phyloP scores from a whole-genome alignment of 1,140 invertebrate species.

The Lepeophtheirus salmonis region DNA sequence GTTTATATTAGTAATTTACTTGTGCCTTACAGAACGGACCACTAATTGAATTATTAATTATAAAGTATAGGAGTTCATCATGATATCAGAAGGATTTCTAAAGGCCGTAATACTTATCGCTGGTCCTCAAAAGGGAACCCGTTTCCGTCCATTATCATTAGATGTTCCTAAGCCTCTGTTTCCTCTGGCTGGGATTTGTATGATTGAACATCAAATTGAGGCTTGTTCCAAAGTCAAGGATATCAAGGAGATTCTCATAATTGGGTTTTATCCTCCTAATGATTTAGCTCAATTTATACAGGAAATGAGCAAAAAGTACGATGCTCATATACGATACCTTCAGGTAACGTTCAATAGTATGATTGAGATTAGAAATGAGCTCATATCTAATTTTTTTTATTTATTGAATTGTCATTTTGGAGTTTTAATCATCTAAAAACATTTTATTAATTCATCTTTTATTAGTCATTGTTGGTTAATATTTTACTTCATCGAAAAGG shows the following conservation, averaged over 20 bases:
- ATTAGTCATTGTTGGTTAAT: no score
- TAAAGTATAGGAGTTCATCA: no score
- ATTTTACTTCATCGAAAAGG: no score
- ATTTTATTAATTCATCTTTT: no score
- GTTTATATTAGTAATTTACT: no score
- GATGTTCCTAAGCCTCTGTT: constrained; percentile 93
- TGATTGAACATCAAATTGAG: constrained; percentile 94
- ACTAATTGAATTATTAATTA: no score
- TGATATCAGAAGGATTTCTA: constrained; percentile 23
- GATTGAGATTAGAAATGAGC: no score
- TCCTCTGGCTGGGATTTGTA: constrained; percentile 77
- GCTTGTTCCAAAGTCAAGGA: constrained; percentile 58
- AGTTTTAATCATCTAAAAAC: no score
- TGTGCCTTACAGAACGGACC: no score
- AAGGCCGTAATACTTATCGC: constrained; percentile 44
- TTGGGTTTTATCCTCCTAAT: constrained; percentile 69
- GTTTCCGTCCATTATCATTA: constrained; percentile 85
- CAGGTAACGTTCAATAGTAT: constrained; percentile 19
- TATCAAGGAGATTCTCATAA: constrained; percentile 74
- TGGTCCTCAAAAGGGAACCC: constrained; percentile 42
- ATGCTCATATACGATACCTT: constrained; percentile 40
- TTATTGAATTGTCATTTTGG: no score
- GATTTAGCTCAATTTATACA: constrained; percentile 64
- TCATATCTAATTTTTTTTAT: no score
- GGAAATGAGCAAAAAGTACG: constrained; percentile 61